Base-by-base conservation (phyloP, 2,113 vertebrate genomes). In the Lycaon pictus region DNA sequence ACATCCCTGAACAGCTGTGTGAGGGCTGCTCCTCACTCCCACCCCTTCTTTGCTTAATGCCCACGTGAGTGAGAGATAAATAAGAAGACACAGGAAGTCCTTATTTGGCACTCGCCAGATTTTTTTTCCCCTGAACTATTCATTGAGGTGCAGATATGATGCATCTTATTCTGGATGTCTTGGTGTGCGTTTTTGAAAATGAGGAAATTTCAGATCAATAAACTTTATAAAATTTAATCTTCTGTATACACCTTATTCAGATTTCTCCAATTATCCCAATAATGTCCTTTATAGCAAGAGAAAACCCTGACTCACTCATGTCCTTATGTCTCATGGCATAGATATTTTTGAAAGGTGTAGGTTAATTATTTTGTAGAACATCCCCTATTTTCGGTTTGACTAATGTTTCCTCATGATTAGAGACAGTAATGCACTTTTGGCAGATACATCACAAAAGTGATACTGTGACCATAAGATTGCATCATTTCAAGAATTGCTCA, bases 41-140 rank as follows among this genome's bases (percentile, higher is more conserved):
- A 89, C 67, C 77, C 77, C 60, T 89, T 67, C 96, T 97, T 96
- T 86, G 9, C 77, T 76, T 29, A 74, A 58, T 97, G 82, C 51
- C 94, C 96, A 96, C 32, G 63, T 96, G 97, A 93, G 81, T n/a
- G 53, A 63, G 60, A 77, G 85, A 97, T 97, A 97, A 98, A 98
- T 96, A 97, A 88, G 85, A 95, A 97, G 94, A 88, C 79, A 96
- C 93, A 96, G 97, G 98, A 98, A 98, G 95, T 98, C 97, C 98
- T 95, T 98, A 96, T 97, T 95, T 98, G 97, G 95, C n/a, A 79
- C 67, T 93, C 29, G 9, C 71, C 77, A 94, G 85, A 27, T 93
- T 88, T 60, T 77, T 83, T 77, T 83, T 69, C 10, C 0, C n/a
- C 55, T 29, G 58, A 85, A 92, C 71, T 81, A 82, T 90, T 96